A percentile compares a stretch with the other conserved stretches of the same genome.
Conservation (phyloP, 2,113 vertebrate species). For the Petroica traversi region DNA sequence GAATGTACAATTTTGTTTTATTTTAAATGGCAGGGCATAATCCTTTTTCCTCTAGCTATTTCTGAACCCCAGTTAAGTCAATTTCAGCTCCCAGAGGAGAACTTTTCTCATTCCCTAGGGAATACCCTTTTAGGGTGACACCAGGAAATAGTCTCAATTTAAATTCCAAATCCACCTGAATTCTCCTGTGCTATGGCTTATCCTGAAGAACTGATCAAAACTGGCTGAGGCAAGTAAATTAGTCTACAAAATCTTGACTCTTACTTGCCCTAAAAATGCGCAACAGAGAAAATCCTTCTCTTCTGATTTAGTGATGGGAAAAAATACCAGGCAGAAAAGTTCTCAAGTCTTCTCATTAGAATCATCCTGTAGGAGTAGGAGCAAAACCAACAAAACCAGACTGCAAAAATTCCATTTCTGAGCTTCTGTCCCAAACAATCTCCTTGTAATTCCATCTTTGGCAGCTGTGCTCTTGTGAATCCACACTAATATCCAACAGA, state of each 20-base stretch:
- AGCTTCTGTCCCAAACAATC: background rate
- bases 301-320: background rate
- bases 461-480: constrained; percentile 22
- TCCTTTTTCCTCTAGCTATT: background rate
- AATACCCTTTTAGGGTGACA: background rate
- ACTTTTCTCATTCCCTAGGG: background rate
- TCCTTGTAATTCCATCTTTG: constrained; percentile 23
- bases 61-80: background rate
- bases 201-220: background rate
- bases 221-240: background rate
- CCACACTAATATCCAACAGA: background rate
- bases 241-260: background rate
- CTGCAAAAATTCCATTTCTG: background rate
- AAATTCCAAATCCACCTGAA: background rate
- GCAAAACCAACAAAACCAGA: background rate
- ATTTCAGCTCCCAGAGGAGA: background rate
- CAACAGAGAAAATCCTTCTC: background rate
- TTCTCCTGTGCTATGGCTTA: background rate
- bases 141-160: background rate
- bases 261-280: background rate
- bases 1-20: background rate
- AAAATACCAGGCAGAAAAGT: background rate
- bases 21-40: background rate
- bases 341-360: background rate
- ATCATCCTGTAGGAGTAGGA: background rate